A percentile compares a stretch with the other conserved stretches of the same genome.
These are phyloP conservation scores for Tiliacea citrago DNA, from an alignment of 2,888 invertebrate species.

Conservation along the genomic window DNA sequence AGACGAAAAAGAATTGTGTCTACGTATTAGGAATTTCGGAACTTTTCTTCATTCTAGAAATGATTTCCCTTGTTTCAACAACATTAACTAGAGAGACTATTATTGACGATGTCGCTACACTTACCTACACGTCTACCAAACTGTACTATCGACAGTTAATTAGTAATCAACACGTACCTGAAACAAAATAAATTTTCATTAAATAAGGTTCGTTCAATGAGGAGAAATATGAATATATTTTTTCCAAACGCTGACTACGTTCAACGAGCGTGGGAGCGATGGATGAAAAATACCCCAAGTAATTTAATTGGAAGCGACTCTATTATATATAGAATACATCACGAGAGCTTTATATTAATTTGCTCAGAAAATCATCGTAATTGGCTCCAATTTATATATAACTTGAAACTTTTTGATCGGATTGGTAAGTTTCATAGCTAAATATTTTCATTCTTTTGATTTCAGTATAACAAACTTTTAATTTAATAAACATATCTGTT, in stretches of 20 bases:
- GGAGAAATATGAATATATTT: neutral
- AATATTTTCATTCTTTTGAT: neutral
- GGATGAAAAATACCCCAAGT: constrained; percentile 22
- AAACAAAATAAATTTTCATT: constrained; percentile 64
- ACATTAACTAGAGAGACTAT: neutral
- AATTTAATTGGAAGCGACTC: constrained; percentile 30
- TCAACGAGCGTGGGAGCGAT: constrained; percentile 17
- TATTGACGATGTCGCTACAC: neutral
- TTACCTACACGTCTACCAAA: constrained; percentile 5
- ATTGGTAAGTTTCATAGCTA: neutral
- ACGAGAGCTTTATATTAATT: neutral
- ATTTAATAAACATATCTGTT: neutral
- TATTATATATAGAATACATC: neutral
- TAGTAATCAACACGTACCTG: constrained; percentile 68
- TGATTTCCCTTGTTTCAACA: constrained; percentile 18
- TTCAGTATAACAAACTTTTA: neutral
- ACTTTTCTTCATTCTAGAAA: constrained; percentile 14
- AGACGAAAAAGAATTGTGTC: constrained; percentile 5
- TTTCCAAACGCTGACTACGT: neutral
- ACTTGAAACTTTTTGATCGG: neutral
- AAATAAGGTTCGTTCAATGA: constrained; percentile 11
- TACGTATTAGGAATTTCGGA: constrained; percentile 20
- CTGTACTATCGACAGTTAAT: constrained; percentile 2
- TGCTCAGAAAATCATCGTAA: neutral
- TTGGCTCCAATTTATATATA: constrained; percentile 2